Percentiles rank a stretch among this genome's conserved stretches.
These are phyloP conservation scores for Scortum barcoo DNA, from an alignment of 2,113 vertebrate species.

Conservation along the genomic window DNA sequence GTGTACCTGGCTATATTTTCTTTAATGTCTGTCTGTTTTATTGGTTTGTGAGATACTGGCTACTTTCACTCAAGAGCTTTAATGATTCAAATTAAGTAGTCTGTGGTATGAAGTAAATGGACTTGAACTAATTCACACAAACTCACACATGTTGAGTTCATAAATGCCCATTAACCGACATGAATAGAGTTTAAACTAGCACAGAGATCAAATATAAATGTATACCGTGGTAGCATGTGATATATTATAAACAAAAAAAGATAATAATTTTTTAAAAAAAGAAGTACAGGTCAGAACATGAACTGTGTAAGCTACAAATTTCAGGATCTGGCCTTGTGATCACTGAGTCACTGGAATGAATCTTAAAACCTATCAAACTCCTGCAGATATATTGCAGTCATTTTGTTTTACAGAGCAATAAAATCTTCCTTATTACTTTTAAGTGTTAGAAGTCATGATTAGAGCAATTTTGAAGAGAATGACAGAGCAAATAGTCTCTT, in stretches of 20 bases:
- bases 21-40: too few relatives aligned
- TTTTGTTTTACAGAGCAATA: constrained; percentile 55
- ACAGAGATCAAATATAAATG: background rate
- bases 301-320: background rate
- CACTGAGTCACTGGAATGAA: constrained; percentile 29
- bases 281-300: background rate
- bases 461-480: constrained; percentile 47
- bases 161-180: background rate
- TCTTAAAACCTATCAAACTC: constrained; percentile 48
- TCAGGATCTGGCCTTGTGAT: constrained; percentile 23
- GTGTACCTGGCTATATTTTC: too few relatives aligned
- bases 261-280: background rate
- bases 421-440: constrained; percentile 49
- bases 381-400: constrained; percentile 51
- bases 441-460: constrained; percentile 55
- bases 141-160: too few relatives aligned
- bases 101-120: too few relatives aligned
- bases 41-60: too few relatives aligned
- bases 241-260: background rate
- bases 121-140: too few relatives aligned
- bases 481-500: constrained; percentile 23
- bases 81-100: background rate
- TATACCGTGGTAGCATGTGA: background rate
- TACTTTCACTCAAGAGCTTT: too few relatives aligned
- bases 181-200: background rate